Percentiles rank a stretch among this genome's conserved stretches.
phyloP scores from a whole-genome alignment of 1,140 invertebrate species.

The Heliconius hewitsoni region DNA sequence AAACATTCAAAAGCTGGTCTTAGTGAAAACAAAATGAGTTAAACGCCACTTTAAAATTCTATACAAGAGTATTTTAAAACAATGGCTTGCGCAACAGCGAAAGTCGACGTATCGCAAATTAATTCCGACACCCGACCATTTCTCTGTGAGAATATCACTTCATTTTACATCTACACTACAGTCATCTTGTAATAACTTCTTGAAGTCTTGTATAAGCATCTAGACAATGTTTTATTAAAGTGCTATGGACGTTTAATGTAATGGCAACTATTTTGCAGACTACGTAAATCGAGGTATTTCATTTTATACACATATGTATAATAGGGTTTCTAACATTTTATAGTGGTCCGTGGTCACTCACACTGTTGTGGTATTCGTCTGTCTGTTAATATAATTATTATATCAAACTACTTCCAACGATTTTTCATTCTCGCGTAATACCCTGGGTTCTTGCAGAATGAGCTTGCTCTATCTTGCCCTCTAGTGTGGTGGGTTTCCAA shows the following conservation, averaged over 20 bases:
- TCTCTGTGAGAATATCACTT: slow-evolving; percentile 24
- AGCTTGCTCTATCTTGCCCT: too few species aligned
- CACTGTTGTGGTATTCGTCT: too few species aligned
- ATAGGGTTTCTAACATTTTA: background rate
- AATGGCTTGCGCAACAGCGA: slow-evolving; percentile 28
- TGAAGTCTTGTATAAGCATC: background rate
- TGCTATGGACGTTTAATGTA: background rate
- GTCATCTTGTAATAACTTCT: background rate
- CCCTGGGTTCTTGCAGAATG: too few species aligned
- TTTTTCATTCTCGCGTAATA: too few species aligned
- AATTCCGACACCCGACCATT: slow-evolving; percentile 23
- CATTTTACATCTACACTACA: slow-evolving; percentile 1
- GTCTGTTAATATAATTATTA: background rate
- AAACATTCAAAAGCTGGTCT: background rate
- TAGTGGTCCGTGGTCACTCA: background rate
- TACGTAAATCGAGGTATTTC: too few species aligned
- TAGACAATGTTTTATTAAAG: background rate
- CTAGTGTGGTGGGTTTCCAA: too few species aligned
- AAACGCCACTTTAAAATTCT: slow-evolving; percentile 27
- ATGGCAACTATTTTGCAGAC: background rate
- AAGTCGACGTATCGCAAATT: slow-evolving; percentile 28
- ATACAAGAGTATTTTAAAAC: slow-evolving; percentile 25
- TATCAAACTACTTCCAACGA: background rate
- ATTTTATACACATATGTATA: too few species aligned
- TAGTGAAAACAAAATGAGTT: slow-evolving; percentile 17